These are phyloP conservation scores for Drosophila eugracilis DNA, from an alignment of 1,140 invertebrate genomes.

Conservation along the genomic window DNA sequence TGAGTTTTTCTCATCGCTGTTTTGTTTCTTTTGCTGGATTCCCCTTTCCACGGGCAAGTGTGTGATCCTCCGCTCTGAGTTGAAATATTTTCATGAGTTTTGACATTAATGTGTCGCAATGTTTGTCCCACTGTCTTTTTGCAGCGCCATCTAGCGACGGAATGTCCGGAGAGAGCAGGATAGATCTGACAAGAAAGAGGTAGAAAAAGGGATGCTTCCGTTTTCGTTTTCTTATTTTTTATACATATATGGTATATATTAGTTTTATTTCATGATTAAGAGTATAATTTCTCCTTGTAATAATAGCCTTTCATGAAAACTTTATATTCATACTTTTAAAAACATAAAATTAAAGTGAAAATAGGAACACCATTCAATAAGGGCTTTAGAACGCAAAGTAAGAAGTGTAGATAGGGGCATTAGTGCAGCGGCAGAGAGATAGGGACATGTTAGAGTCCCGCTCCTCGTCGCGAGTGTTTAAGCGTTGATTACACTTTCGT, in stretches of 20 bases:
- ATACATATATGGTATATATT: neutral
- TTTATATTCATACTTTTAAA: too few relatives aligned
- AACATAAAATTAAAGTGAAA: neutral
- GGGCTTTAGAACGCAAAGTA: neutral
- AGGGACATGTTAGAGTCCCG: constrained; percentile 63
- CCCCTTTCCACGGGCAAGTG: constrained; percentile 22
- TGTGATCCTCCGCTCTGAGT: constrained; percentile 44
- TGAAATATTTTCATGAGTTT: constrained; percentile 84
- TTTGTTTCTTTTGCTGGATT: constrained; percentile 44
- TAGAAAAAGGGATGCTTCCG: neutral
- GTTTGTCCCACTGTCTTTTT: constrained; percentile 72
- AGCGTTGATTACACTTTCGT: constrained; percentile 83
- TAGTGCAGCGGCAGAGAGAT: constrained; percentile 1
- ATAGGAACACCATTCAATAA: neutral
- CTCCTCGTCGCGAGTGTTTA: constrained; percentile 74
- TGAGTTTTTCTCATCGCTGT: constrained; percentile 60
- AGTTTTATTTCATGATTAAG: too few relatives aligned
- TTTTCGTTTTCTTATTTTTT: neutral
- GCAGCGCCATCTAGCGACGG: constrained; percentile 18
- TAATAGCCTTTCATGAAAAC: too few relatives aligned
- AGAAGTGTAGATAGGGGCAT: neutral
- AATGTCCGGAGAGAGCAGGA: constrained; percentile 1
- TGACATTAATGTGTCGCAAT: constrained; percentile 83
- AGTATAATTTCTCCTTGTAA: too few relatives aligned
- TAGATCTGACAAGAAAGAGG: neutral